Evolutionary conservation across 2,888 invertebrate genomes (phyloP).

Genomic region (Proisotoma minuta): DNA sequence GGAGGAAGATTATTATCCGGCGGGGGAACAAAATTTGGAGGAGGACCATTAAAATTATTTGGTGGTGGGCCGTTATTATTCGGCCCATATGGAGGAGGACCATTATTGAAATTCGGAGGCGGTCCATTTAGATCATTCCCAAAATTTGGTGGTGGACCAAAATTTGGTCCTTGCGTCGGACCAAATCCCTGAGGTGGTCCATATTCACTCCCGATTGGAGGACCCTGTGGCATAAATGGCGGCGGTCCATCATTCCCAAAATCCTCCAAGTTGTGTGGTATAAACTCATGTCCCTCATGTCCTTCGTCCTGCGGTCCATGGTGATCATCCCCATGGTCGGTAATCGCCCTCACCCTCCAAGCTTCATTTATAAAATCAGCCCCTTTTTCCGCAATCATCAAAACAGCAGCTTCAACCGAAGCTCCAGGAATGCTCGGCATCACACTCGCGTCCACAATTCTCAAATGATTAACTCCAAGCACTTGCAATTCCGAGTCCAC

Average conservation of each 20-base stretch:
- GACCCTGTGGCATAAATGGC: background rate
- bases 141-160: background rate
- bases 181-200: background rate
- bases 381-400: conserved; percentile 36
- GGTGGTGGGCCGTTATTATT: conserved; percentile 15
- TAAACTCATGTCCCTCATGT: background rate
- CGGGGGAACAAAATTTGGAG: background rate
- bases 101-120: background rate
- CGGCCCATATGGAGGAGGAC: conserved; percentile 15
- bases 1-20: background rate
- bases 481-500: conserved; percentile 21
- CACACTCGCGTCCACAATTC: conserved; percentile 19
- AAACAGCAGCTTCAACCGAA: conserved; percentile 22
- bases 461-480: conserved; percentile 20
- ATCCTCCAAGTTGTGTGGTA: background rate
- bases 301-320: conserved; percentile 7
- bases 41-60: conserved; percentile 9
- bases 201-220: conserved; percentile 1
- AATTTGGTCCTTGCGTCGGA: background rate
- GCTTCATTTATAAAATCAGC: conserved; percentile 28
- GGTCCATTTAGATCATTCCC: background rate
- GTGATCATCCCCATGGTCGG: background rate
- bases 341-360: conserved; percentile 22
- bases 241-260: conserved; percentile 9
- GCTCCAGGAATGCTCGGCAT: conserved; percentile 21